phyloP scores from a whole-genome alignment of 2,888 invertebrate species.

The Salticus scenicus region DNA sequence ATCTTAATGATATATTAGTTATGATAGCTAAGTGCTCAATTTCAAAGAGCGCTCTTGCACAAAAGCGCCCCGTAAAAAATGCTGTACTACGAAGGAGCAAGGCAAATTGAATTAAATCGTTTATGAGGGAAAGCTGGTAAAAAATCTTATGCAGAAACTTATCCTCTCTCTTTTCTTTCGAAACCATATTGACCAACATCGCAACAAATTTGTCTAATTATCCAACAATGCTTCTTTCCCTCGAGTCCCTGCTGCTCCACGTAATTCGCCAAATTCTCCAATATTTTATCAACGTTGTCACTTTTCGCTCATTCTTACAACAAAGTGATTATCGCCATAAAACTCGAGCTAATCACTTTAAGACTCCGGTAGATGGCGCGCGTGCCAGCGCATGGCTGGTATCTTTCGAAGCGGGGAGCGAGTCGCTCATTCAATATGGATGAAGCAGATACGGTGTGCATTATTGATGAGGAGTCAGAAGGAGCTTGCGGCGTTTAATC shows the following conservation, averaged over 20 bases:
- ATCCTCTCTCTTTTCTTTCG: not conserved
- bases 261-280: constrained; percentile 70
- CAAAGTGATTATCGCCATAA: constrained; percentile 70
- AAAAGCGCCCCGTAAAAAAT: not conserved
- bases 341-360: constrained; percentile 70
- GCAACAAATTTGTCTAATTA: constrained; percentile 68
- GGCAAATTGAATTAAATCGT: constrained; percentile 14
- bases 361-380: constrained; percentile 64
- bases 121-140: constrained; percentile 3
- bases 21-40: constrained; percentile 19
- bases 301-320: constrained; percentile 67
- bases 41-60: not conserved
- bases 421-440: constrained; percentile 65
- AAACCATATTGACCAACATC: constrained; percentile 47
- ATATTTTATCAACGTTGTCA: constrained; percentile 70
- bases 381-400: constrained; percentile 39
- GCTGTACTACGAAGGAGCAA: not conserved
- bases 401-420: constrained; percentile 10
- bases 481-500: constrained; percentile 69
- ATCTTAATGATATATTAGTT: constrained; percentile 13
- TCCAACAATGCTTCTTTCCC: constrained; percentile 43
- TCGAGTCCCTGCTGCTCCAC: constrained; percentile 45
- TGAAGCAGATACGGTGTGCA: constrained; percentile 61
- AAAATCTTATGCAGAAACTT: constrained; percentile 5
- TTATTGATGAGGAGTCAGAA: constrained; percentile 67